These are phyloP conservation scores for Apocheima hispidaria DNA, from an alignment of 2,888 invertebrate species.

Conservation along the genomic window DNA sequence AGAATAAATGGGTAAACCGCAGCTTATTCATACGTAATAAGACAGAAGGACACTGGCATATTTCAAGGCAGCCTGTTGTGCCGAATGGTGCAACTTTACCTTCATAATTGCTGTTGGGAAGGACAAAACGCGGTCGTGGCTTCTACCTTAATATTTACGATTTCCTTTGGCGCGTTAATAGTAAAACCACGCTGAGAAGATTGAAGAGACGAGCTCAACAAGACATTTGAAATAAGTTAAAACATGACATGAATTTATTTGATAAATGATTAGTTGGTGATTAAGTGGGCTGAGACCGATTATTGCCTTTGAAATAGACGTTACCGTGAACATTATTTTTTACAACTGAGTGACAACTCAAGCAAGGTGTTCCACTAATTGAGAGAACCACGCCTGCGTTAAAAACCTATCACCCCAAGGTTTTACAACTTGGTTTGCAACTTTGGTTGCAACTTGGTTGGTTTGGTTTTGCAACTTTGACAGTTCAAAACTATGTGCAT, in stretches of 20 bases:
- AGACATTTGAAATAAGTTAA: background rate
- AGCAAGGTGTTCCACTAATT: too few species aligned
- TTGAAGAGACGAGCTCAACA: background rate
- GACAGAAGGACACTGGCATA: constrained; percentile 51
- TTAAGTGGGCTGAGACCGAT: too few species aligned
- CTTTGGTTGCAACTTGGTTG: too few species aligned
- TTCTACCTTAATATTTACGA: constrained; percentile 64
- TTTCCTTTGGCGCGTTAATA: constrained; percentile 32
- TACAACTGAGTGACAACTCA: too few species aligned
- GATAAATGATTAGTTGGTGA: too few species aligned
- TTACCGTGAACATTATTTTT: too few species aligned
- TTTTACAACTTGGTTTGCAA: too few species aligned
- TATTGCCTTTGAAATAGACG: too few species aligned
- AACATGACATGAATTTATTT: background rate
- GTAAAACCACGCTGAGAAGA: constrained; percentile 5
- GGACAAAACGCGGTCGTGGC: constrained; percentile 59
- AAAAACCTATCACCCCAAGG: too few species aligned
- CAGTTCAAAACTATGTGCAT: too few species aligned
- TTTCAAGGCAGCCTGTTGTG: constrained; percentile 59
- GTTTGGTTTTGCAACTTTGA: too few species aligned
- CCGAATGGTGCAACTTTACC: constrained; percentile 65
- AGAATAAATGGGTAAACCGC: constrained; percentile 39
- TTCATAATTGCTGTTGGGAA: constrained; percentile 67
- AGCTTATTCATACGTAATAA: constrained; percentile 45
- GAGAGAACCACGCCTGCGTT: too few species aligned